These are phyloP conservation scores for Drosophila kokeensis DNA, from an alignment of 2,888 invertebrate genomes.

Conservation along the genomic window DNA sequence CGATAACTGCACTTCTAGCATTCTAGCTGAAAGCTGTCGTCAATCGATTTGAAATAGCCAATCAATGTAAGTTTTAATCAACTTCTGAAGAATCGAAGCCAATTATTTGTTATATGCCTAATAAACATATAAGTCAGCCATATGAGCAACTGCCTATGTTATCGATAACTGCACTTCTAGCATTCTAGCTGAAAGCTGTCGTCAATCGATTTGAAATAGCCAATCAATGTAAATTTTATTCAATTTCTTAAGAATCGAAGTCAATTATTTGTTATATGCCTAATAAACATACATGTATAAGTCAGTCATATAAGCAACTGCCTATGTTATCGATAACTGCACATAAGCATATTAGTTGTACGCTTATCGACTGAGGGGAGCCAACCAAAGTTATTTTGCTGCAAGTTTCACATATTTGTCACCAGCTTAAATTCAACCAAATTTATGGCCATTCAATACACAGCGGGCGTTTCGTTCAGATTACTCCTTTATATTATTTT, in stretches of 20 bases:
- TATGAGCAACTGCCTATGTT: not conserved
- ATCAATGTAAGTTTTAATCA: not conserved
- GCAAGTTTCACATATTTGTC: constrained; percentile 51
- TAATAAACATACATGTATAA: not conserved
- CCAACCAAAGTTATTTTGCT: constrained; percentile 20
- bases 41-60: not conserved
- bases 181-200: not conserved
- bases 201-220: not conserved
- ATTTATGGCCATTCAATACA: constrained; percentile 66
- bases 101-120: not conserved
- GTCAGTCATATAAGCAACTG: not conserved
- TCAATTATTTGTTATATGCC: not conserved
- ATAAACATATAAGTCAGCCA: not conserved
- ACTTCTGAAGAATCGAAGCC: not conserved
- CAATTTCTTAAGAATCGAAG: not conserved
- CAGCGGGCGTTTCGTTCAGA: constrained; percentile 30
- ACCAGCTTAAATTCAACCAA: constrained; percentile 60
- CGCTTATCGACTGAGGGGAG: constrained; percentile 16
- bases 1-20: not conserved
- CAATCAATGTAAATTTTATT: not conserved
- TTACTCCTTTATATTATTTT: too few relatives aligned
- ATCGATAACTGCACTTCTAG: not conserved
- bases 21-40: not conserved
- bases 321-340: constrained; percentile 19
- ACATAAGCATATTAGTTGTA: not conserved